phyloP scores from a whole-genome alignment of 2,797 vertebrate genomes.

The Steatocranus sp. region DNA sequence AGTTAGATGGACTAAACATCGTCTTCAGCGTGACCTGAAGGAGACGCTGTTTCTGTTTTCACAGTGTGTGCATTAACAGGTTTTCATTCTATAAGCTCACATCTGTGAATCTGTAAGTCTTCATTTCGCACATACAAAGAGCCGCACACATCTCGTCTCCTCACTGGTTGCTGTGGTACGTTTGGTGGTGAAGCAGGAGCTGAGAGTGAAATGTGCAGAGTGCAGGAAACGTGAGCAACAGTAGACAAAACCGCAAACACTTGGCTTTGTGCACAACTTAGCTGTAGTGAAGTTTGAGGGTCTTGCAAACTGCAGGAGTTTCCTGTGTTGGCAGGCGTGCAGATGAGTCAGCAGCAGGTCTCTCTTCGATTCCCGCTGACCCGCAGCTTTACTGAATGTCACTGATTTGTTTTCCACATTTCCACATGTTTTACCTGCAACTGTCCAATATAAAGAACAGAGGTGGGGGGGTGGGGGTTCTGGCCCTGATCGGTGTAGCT shows the following conservation, averaged over 20 bases:
- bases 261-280: background rate
- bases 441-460: rapidly evolving
- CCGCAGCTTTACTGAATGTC: background rate
- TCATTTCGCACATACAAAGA: background rate
- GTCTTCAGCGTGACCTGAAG: background rate
- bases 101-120: background rate
- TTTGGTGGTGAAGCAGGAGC: background rate
- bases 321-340: background rate
- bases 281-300: background rate
- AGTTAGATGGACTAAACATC: background rate
- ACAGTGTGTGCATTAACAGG: background rate
- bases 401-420: background rate
- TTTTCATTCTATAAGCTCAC: background rate
- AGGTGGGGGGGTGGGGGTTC: rapidly evolving
- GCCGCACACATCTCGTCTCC: background rate
- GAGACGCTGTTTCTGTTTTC: background rate
- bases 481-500: background rate
- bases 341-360: background rate
- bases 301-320: background rate
- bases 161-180: rapidly evolving
- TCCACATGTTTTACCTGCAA: background rate
- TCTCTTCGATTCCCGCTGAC: background rate
- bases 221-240: background rate
- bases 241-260: background rate
- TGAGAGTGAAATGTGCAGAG: background rate